A percentile compares a stretch with the other conserved stretches of the same genome.
Conservation (phyloP, 2,113 vertebrate genomes). For the Coturnix japonica region DNA sequence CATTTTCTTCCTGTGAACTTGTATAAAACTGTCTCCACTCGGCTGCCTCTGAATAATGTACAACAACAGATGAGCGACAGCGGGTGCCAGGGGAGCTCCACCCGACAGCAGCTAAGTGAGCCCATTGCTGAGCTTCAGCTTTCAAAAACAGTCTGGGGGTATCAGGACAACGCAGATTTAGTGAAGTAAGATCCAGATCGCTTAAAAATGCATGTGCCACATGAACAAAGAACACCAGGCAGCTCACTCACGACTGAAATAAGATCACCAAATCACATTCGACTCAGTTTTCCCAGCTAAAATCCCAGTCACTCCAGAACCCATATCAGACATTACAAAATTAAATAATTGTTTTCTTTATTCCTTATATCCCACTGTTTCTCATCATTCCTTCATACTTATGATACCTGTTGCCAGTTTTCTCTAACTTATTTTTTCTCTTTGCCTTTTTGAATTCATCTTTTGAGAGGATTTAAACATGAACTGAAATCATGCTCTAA, state of each 20-base stretch:
- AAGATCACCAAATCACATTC: not conserved
- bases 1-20: constrained; percentile 57
- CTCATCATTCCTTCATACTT: not conserved
- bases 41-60: constrained; percentile 40
- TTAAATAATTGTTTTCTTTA: not conserved
- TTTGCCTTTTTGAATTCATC: not conserved
- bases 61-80: constrained; percentile 33
- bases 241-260: not conserved
- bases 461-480: not conserved
- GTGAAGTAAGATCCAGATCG: not conserved
- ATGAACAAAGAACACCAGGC: not conserved
- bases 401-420: not conserved
- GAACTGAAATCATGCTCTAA: not conserved
- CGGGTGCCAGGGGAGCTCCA: constrained; percentile 41
- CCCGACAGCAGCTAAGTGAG: constrained; percentile 6
- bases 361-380: not conserved
- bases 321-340: not conserved
- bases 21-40: constrained; percentile 43
- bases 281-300: not conserved
- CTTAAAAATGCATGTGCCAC: not conserved
- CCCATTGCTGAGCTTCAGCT: not conserved
- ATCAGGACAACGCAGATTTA: not conserved
- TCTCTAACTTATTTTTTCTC: not conserved
- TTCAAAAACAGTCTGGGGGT: not conserved
- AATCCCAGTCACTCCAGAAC: not conserved